These are phyloP conservation scores for Heliconius aoede DNA, from an alignment of 2,888 invertebrate genomes.

Conservation along the genomic window DNA sequence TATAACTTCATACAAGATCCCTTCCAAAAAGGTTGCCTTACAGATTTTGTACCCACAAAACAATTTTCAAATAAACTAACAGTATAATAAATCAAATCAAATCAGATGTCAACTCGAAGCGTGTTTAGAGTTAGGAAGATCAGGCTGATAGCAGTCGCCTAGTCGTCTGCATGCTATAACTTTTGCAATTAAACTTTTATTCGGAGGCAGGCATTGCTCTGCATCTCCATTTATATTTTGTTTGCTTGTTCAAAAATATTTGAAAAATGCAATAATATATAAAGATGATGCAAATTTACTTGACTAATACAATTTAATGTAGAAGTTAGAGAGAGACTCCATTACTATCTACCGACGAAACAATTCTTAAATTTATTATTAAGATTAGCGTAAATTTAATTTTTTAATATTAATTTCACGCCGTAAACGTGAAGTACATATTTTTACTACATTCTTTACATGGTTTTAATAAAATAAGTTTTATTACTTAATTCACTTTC, in stretches of 20 bases:
- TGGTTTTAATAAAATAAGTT: no score
- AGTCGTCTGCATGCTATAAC: conserved; percentile 72
- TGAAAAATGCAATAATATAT: conserved; percentile 15
- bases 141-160: conserved; percentile 58
- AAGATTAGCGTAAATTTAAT: background rate
- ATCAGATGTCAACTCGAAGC: conserved; percentile 42
- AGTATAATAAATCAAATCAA: conserved; percentile 40
- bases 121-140: conserved; percentile 50
- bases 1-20: background rate
- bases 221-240: conserved; percentile 45
- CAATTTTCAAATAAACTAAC: conserved; percentile 13
- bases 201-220: conserved; percentile 69
- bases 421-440: background rate
- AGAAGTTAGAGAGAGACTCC: background rate
- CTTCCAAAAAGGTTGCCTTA: background rate
- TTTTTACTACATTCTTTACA: background rate
- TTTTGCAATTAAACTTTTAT: conserved; percentile 81
- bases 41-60: background rate
- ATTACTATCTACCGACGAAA: background rate
- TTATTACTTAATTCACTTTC: no score
- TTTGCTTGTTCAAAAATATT: conserved; percentile 8
- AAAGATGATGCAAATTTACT: background rate
- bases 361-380: background rate
- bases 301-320: background rate
- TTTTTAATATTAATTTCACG: background rate